Conservation (phyloP, 2,113 vertebrate genomes). For the Pteropus alecto region DNA sequence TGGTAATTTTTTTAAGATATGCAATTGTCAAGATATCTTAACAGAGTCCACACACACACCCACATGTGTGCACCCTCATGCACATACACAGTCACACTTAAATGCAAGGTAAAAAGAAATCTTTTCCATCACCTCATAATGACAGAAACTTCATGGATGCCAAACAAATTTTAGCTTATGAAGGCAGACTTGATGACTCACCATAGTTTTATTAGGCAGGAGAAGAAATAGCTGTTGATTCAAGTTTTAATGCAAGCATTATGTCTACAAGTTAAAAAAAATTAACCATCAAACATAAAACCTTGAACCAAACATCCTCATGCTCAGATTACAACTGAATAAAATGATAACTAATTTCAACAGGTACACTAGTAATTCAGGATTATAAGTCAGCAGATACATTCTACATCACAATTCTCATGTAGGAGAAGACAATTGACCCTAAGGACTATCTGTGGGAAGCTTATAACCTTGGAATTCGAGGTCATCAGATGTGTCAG, state of each 20-base stretch:
- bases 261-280: background rate
- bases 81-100: background rate
- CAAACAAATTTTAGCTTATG: background rate
- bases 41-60: background rate
- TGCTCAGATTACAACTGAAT: background rate
- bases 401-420: background rate
- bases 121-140: background rate
- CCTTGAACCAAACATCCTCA: background rate
- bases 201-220: background rate
- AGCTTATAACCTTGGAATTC: slow-evolving; percentile 27
- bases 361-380: background rate
- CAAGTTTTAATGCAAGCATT: background rate
- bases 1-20: slow-evolving; percentile 13
- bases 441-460: background rate
- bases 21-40: background rate
- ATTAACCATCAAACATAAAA: background rate
- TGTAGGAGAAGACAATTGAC: background rate
- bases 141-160: background rate
- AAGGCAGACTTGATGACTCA: background rate
- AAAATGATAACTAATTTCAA: background rate
- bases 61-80: background rate
- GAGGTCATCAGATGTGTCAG: background rate
- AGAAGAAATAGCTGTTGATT: background rate
- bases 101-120: background rate
- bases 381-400: background rate